These are phyloP conservation scores for Antechinus stuartii DNA, from an alignment of 2,113 vertebrate species.

Conservation along the genomic window DNA sequence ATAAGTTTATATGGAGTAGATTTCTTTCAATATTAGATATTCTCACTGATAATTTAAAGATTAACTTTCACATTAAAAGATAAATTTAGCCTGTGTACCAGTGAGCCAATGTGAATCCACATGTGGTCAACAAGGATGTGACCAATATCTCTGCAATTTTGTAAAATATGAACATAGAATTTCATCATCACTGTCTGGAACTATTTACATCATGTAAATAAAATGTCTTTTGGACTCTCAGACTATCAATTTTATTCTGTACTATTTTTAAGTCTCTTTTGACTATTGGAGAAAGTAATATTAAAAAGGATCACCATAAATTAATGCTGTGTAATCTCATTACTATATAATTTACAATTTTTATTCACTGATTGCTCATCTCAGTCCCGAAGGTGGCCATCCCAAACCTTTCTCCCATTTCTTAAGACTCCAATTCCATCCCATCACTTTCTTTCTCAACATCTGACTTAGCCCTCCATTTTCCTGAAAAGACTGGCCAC, in stretches of 20 bases:
- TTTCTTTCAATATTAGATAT: neutral
- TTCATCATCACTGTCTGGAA: no score
- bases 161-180: no score
- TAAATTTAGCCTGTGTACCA: no score
- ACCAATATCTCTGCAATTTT: no score
- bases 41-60: neutral
- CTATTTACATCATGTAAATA: no score
- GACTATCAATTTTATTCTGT: neutral
- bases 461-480: neutral
- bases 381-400: neutral
- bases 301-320: neutral
- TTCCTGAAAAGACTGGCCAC: neutral
- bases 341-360: neutral
- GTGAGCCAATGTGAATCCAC: no score
- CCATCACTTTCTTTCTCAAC: neutral
- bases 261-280: neutral
- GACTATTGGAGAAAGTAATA: neutral
- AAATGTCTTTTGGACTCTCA: neutral
- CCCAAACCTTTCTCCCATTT: neutral
- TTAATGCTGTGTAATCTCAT: neutral
- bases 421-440: neutral
- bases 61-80: neutral
- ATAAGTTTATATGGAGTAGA: neutral
- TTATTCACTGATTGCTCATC: neutral
- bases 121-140: no score